Percentiles rank a stretch among this genome's conserved stretches.
Conservation (phyloP, 2,797 vertebrate species). For the Capromys pilorides region DNA sequence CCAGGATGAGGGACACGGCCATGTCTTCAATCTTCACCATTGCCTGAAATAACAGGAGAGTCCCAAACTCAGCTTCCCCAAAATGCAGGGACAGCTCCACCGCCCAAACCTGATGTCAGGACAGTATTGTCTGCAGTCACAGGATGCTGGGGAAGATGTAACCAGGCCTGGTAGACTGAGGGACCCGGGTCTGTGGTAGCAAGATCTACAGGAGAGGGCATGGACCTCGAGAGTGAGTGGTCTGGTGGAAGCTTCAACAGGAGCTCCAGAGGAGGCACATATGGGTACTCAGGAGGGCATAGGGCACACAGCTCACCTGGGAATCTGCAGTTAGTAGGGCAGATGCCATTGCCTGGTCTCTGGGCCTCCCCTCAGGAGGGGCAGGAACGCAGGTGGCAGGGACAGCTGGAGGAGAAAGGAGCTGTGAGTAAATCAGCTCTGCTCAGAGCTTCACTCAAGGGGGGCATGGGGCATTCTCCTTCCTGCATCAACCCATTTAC, state of each 20-base stretch:
- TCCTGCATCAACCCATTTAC: not conserved
- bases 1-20: conserved; percentile 82
- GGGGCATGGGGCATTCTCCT: not conserved
- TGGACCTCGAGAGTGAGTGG: not conserved
- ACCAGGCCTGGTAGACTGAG: not conserved
- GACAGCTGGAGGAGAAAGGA: conserved; percentile 76
- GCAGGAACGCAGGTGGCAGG: conserved; percentile 74
- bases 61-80: conserved; percentile 64
- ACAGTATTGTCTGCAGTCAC: not conserved
- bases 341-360: conserved; percentile 78
- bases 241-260: not conserved
- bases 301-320: conserved; percentile 75
- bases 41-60: conserved; percentile 79
- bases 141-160: not conserved
- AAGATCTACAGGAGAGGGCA: not conserved
- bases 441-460: conserved; percentile 23
- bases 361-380: conserved; percentile 71
- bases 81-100: conserved; percentile 43
- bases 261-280: not conserved
- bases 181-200: not conserved
- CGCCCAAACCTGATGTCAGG: conserved; percentile 41
- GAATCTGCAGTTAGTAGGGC: conserved; percentile 78
- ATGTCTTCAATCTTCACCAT: conserved; percentile 83
- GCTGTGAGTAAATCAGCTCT: conserved; percentile 70
- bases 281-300: conserved; percentile 33